A percentile compares a stretch with the other conserved stretches of the same genome.
Conservation (phyloP, 1,140 invertebrate genomes). For the Halesus radiatus region DNA sequence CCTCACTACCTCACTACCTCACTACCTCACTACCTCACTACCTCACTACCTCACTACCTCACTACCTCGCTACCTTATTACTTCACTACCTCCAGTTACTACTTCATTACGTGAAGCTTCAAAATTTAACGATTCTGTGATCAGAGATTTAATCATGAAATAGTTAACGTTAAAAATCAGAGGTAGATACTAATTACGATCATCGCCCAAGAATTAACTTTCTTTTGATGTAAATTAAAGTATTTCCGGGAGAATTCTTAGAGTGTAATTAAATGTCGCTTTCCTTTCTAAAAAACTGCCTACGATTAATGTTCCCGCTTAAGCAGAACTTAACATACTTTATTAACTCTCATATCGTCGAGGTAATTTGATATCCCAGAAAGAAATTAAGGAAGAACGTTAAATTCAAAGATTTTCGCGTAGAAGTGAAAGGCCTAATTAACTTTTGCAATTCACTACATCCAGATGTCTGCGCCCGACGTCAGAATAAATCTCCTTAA, state of each 20-base stretch:
- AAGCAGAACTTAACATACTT: conserved; percentile 19
- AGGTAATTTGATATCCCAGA: conserved; percentile 19
- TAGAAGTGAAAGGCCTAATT: conserved; percentile 20
- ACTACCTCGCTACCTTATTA: too few species aligned
- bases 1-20: too few species aligned
- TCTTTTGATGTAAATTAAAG: not conserved
- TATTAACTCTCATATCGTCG: conserved; percentile 37
- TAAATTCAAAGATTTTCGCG: conserved; percentile 25
- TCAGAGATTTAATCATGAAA: not conserved
- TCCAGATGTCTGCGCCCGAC: conserved; percentile 23
- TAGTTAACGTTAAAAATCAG: not conserved
- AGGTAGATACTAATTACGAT: not conserved
- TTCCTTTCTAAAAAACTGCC: conserved; percentile 21
- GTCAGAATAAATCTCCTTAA: conserved; percentile 24
- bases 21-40: too few species aligned
- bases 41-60: too few species aligned
- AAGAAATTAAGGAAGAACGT: conserved; percentile 6
- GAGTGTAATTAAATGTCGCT: conserved; percentile 26
- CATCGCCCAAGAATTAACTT: not conserved
- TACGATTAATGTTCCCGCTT: conserved; percentile 25
- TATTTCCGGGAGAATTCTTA: not conserved
- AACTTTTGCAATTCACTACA: conserved; percentile 29
- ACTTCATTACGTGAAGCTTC: conserved; percentile 15
- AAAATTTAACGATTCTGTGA: too few species aligned
- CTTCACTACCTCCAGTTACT: too few species aligned